Evolutionary conservation across 2,797 vertebrate species (phyloP).

Genomic region (Hydrolagus colliei): DNA sequence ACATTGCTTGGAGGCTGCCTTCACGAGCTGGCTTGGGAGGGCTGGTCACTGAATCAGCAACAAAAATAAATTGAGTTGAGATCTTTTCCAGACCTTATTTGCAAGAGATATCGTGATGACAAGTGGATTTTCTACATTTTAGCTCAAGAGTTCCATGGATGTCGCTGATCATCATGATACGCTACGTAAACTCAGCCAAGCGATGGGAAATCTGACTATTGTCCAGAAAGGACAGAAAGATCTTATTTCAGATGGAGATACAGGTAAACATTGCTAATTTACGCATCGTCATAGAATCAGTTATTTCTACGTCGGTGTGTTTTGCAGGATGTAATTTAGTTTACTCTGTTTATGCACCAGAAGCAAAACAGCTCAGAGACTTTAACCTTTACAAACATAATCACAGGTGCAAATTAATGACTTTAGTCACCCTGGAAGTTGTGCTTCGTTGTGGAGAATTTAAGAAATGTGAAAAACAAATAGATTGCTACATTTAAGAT

Average conservation of each 20-base stretch:
- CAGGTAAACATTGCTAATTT: slow-evolving; percentile 60
- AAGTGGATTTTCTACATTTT: slow-evolving; percentile 34
- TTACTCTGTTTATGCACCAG: too few species aligned
- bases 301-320: neutral
- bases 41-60: too few species aligned
- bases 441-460: too few species aligned
- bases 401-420: too few species aligned
- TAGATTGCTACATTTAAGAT: too few species aligned
- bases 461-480: too few species aligned
- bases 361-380: too few species aligned
- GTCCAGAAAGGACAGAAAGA: slow-evolving; percentile 88
- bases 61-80: too few species aligned
- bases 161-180: slow-evolving; percentile 63
- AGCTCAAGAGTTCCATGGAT: slow-evolving; percentile 77
- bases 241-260: slow-evolving; percentile 82
- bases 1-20: neutral
- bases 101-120: neutral
- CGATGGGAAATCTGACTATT: slow-evolving; percentile 86
- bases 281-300: neutral
- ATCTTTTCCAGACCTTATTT: neutral
- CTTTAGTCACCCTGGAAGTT: too few species aligned
- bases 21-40: too few species aligned
- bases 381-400: too few species aligned
- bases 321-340: neutral
- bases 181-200: slow-evolving; percentile 76